phyloP scores from a whole-genome alignment of 1,140 invertebrate genomes.

The Ceratosolen fusciceps region DNA sequence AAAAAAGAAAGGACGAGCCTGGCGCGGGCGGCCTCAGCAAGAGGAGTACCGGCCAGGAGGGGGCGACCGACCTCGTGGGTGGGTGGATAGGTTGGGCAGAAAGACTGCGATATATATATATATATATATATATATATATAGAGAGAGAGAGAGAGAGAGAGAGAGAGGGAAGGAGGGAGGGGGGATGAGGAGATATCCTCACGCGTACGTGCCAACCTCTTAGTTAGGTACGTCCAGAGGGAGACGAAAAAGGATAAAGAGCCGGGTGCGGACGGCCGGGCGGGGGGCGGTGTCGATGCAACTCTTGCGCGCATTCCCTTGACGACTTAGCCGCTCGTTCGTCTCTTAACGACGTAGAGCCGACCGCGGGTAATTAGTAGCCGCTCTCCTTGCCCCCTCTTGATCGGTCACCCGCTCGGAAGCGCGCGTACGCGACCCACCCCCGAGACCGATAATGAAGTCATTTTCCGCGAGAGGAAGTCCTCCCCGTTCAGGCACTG shows the following conservation, averaged over 20 bases:
- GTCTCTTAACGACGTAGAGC: slow-evolving; percentile 18
- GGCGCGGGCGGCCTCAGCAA: neutral
- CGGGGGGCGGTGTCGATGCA: slow-evolving; percentile 18
- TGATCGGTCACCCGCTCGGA: too few relatives aligned
- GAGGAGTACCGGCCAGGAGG: neutral
- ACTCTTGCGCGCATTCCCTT: slow-evolving; percentile 11
- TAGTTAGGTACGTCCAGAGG: neutral
- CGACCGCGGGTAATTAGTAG: slow-evolving; percentile 33
- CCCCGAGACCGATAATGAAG: slow-evolving; percentile 23
- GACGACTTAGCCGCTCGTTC: slow-evolving; percentile 23
- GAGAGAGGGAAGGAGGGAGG: neutral
- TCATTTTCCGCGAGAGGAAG: neutral
- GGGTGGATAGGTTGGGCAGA: neutral
- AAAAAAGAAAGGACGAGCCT: neutral
- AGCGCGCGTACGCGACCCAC: too few relatives aligned
- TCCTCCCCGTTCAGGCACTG: too few relatives aligned
- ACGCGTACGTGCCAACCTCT: neutral
- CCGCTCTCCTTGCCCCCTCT: neutral
- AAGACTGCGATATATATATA: neutral
- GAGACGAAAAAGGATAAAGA: slow-evolving; percentile 3
- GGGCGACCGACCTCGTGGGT: neutral
- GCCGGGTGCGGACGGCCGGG: neutral
- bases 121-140: slow-evolving; percentile 2
- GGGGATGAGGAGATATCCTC: neutral
- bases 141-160: neutral